Base-by-base conservation (phyloP, 2,113 vertebrate species). In the Boleophthalmus pectinirostris region DNA sequence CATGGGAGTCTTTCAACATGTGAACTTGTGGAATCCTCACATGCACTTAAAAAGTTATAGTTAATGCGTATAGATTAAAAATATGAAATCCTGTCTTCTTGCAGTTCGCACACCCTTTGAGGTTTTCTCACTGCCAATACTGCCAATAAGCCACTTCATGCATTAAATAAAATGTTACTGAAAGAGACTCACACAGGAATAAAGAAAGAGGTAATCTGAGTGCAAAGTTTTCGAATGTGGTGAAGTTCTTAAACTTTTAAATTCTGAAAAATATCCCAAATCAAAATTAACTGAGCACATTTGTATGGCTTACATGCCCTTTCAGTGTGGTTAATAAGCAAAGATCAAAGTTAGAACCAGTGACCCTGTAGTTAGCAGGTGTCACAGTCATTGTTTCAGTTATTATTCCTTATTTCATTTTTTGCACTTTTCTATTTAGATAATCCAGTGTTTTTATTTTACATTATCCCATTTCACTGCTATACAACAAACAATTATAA, bases 21-120 rank as follows among this genome's bases (percentile, higher is more conserved):
- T 6, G 69, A 56, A 74, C 63, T 74, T 73, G 71, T 46, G 21
- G 83, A 74, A 63, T 53, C n/a, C 8, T 20, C 20, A 43, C 15
- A 61, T n/a, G 61, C 61, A 1, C 10, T 24, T 12, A 24, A 54
- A 20, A 29, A 29, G 0, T 13, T 2, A 24, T 1, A 33, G 15
- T 61, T 29, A 9, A 60, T 60, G 14, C 21, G 1, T 57, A 11
- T 60, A 29, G 13, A 60, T 29, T 21, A 8, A 3, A 51, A 20
- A 51, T 46, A 46, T 29, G 29, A 29, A 2, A 29, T 29, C 2
- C 29, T 29, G 16, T 51, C 18, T 51, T 20, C 1, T 13, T 1
- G 15, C 21, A 57, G 11, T 23, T 57, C 23, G 9, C 54, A n/a
- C 21, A 23, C 11, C 10, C 54, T 56, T 21, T 24, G 54, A 23